Base-by-base conservation (phyloP, 2,797 vertebrate genomes). In the Lutjanus argentimaculatus region DNA sequence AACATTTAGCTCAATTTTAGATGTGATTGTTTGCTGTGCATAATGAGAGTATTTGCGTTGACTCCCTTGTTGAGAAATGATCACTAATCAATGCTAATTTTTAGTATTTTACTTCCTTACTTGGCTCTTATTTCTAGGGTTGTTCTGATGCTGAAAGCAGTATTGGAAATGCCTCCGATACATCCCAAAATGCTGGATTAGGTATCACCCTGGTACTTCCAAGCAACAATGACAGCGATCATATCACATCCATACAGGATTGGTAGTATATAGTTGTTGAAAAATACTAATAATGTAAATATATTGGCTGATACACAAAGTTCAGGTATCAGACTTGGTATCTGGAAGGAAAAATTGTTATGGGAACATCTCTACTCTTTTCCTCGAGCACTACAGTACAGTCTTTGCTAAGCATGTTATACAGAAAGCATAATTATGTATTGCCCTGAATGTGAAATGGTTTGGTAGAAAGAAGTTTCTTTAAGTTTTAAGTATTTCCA, bases 381-480 rank as follows among this genome's bases (percentile, higher is more conserved):
- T 55, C 15, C 36, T 66, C 5, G 1, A 77, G 43, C 19, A 36
- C 62, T 63, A 49, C 59, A 73, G 67, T 55, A 48, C 22, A 11
- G 7, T 2, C 14, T 67, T 73, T 13, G 21, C 12, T 15, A 14
- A 45, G 15, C 4, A 1, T 36, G 22, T 25, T 36, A 43, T 19
- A 53, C 22, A 72, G 22, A 72, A 69, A 78, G 53, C 13, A 14
- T 7, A 13, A 25, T 59, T 21, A 59, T 25, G 67, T 64, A 52
- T 59, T 21, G 56, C 80, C 76, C 79, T 78, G 76, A 75, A 87
- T 21, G 49, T 74, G 52, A 72, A 68, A 79, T 30, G 59, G n/a
- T 61, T 76, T 10, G 30, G 36, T 36, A 62, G 43, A 67, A 64
- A 82, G 66, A 82, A 73, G 68, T 76, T 83, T 75, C 56, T 73